Base-by-base conservation (phyloP, 2,888 invertebrate genomes). In the Drosophila ezoana region DNA sequence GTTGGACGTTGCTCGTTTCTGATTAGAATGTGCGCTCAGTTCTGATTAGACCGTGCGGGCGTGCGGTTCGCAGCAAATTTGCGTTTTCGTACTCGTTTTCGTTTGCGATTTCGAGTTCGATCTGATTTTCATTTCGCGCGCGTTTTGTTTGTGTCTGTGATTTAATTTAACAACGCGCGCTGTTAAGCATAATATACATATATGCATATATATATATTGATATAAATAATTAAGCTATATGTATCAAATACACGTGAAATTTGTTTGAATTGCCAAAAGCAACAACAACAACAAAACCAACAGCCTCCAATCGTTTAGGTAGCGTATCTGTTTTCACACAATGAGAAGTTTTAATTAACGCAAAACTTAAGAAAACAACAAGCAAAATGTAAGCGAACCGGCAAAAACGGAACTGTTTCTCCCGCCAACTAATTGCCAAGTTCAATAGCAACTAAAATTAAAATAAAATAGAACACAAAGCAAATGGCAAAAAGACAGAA, bases 11-110 rank as follows among this genome's bases (percentile, higher is more conserved):
- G 77, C 60, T 67, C 67, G 28, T 40, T 72, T 60, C 65, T 74
- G 75, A 75, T 75, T 75, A 75, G 73, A 75, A 75, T 11, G 40
- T 2, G 44, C 45, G 78, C 85, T 78, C 85, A 87, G 87, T 85
- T 85, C 87, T 89, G 79, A 84, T 84, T 79, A 79, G 81, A 76
- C 79, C 79, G 74, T 67, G 72, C 49, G 68, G 68, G 72, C 59
- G 81, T 74, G 60, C 87, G 79, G 79, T 79, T 87, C 70, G 68
- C 57, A 37, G 40, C 47, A 23, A 23, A 45, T 48, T 28, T 41
- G 67, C 67, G 52, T 64, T 56, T 14, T 63, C 57, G 57, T 59
- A 45, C 49, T 61, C 40, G 40, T 20, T 43, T 16, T 16, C 44
- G 33, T 56, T 45, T 16, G 47, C 76, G 52, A 71, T 52, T 63